Percentiles rank a stretch among this genome's conserved stretches.
These are phyloP conservation scores for Leistus spinibarbis DNA, from an alignment of 2,888 invertebrate species.

Conservation along the genomic window DNA sequence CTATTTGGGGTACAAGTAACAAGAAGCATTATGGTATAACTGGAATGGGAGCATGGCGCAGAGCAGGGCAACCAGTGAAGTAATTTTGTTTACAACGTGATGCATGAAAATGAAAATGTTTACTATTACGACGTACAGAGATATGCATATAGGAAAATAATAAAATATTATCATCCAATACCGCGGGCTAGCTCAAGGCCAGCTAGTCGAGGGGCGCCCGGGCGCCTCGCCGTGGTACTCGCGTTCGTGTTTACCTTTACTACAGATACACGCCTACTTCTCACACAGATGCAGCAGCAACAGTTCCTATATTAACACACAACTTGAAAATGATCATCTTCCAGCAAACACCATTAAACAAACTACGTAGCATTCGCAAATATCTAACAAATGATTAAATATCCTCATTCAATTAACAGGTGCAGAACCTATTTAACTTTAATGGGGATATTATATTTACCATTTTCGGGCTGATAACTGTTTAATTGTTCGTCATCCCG, in stretches of 20 bases:
- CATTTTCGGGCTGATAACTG: slow-evolving; percentile 91
- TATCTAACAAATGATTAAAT: slow-evolving; percentile 11
- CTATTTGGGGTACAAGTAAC: not conserved
- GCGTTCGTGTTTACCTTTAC: slow-evolving; percentile 48
- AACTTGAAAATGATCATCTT: slow-evolving; percentile 18
- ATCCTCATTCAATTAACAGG: slow-evolving; percentile 42
- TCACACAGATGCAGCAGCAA: slow-evolving; percentile 39
- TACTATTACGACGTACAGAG: slow-evolving; percentile 39
- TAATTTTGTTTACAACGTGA: slow-evolving; percentile 30
- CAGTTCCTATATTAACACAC: slow-evolving; percentile 22
- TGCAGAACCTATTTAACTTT: slow-evolving; percentile 42
- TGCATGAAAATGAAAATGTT: slow-evolving; percentile 38
- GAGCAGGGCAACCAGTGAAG: not conserved
- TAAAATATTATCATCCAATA: slow-evolving; percentile 38
- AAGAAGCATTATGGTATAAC: not conserved
- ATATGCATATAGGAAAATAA: slow-evolving; percentile 38
- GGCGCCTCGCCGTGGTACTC: slow-evolving; percentile 44
- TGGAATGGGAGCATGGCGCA: not conserved
- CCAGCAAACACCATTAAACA: slow-evolving; percentile 15
- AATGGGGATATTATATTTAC: slow-evolving; percentile 62
- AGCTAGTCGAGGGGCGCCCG: slow-evolving; percentile 48
- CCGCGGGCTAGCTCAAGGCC: slow-evolving; percentile 50
- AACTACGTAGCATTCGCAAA: slow-evolving; percentile 24
- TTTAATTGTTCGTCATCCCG: slow-evolving; percentile 96
- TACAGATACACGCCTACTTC: slow-evolving; percentile 52